phyloP scores from a whole-genome alignment of 2,797 vertebrate species.

The Phataginus tricuspis region DNA sequence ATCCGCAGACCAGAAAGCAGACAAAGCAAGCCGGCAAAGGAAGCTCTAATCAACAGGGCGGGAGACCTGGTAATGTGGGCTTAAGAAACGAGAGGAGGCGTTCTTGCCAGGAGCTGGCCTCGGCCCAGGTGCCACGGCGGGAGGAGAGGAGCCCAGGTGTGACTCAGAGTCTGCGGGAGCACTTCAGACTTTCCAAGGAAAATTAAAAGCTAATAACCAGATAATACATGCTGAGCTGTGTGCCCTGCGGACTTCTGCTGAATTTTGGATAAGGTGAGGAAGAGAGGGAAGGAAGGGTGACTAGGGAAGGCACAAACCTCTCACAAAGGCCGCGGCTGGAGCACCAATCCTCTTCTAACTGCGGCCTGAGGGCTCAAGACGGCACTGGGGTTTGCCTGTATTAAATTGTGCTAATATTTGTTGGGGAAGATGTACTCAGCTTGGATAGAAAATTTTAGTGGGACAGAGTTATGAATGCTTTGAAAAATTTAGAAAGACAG shows the following conservation, averaged over 20 bases:
- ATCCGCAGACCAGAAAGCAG: not conserved
- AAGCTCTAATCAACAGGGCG: not conserved
- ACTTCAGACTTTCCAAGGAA: conserved; percentile 54
- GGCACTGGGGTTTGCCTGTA: not conserved
- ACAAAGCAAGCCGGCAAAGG: not conserved
- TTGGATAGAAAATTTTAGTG: conserved; percentile 3
- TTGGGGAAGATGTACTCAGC: not conserved
- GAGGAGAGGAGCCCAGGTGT: not conserved
- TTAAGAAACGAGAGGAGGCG: not conserved
- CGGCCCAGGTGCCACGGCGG: not conserved
- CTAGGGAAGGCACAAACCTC: not conserved
- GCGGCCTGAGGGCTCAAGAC: not conserved
- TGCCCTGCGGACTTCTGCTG: conserved; percentile 58
- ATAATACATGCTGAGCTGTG: conserved; percentile 59
- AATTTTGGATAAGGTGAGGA: conserved; percentile 62
- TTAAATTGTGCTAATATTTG: conserved; percentile 53
- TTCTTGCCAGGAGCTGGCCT: conserved; percentile 38
- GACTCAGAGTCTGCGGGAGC: conserved; percentile 19
- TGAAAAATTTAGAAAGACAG: not conserved
- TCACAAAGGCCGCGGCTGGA: not conserved
- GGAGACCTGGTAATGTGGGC: not conserved
- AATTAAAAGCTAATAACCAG: conserved; percentile 73
- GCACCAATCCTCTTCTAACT: not conserved
- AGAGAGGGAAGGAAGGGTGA: not conserved
- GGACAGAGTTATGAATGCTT: not conserved